These are phyloP conservation scores for Hexactinellida sp. DNA, from an alignment of 37 sponge, comb jelly and placozoan species.

Conservation along the genomic window DNA sequence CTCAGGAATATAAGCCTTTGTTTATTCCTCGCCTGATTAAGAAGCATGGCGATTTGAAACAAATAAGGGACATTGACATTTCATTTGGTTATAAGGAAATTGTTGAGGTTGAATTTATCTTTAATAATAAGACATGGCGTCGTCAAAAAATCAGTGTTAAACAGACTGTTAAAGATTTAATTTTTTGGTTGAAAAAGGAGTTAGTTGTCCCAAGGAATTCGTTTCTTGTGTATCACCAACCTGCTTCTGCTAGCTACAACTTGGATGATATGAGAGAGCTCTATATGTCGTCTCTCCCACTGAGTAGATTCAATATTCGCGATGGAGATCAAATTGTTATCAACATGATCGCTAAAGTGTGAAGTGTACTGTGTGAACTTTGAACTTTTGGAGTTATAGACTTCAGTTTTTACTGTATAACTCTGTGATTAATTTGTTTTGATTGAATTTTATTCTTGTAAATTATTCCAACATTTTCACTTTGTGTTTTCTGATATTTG, in stretches of 20 bases:
- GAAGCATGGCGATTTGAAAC: neutral
- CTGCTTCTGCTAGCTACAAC: neutral
- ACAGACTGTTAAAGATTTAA: slow-evolving; percentile 1
- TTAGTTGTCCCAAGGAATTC: neutral
- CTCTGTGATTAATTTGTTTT: too few species aligned
- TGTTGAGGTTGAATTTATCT: neutral
- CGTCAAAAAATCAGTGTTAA: neutral
- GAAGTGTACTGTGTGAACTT: too few species aligned
- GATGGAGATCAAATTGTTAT: neutral
- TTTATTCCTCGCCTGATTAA: neutral
- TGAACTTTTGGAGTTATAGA: too few species aligned
- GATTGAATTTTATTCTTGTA: neutral
- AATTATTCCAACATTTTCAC: neutral
- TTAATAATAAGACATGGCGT: neutral
- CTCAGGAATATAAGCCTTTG: neutral
- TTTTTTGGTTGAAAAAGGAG: neutral
- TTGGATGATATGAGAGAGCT: neutral
- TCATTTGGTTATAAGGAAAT: slow-evolving; percentile 5
- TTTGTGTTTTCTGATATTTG: neutral
- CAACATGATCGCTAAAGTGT: too few species aligned
- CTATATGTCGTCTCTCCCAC: neutral
- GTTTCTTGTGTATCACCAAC: neutral
- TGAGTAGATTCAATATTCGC: neutral
- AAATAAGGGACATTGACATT: neutral
- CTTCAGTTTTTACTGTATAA: neutral